A percentile compares a stretch with the other conserved stretches of the same genome.
These are phyloP conservation scores for Metopia argyrocephala DNA, from an alignment of 2,888 invertebrate species.

Conservation along the genomic window DNA sequence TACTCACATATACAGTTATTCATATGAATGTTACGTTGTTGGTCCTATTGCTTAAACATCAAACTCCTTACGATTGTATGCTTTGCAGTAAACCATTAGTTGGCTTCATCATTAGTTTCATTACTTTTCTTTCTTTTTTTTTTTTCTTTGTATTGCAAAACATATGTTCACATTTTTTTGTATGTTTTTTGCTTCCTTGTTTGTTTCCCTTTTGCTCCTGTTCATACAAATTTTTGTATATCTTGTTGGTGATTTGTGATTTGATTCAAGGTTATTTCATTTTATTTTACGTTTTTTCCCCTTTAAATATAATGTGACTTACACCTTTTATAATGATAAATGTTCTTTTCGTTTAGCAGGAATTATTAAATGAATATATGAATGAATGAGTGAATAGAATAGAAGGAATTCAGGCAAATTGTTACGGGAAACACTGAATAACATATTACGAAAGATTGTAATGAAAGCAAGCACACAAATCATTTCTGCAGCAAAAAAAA, in stretches of 20 bases:
- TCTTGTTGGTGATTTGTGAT: conserved; percentile 21
- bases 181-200: neutral
- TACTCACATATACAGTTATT: neutral
- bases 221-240: neutral
- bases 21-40: no score
- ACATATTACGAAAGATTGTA: neutral
- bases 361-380: conserved; percentile 14
- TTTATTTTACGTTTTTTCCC: conserved; percentile 5
- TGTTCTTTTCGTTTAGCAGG: conserved; percentile 37
- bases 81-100: conserved; percentile 8
- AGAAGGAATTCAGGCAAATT: neutral
- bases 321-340: conserved; percentile 62
- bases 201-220: neutral
- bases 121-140: no score
- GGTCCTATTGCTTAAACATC: neutral
- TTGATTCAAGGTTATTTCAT: conserved; percentile 38
- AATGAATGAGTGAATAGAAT: no score
- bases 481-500: conserved; percentile 29
- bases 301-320: conserved; percentile 48
- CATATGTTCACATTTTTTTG: conserved; percentile 31
- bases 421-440: neutral
- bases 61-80: neutral
- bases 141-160: conserved; percentile 28
- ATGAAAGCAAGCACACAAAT: conserved; percentile 50
- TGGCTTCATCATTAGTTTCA: conserved; percentile 52